Evolutionary conservation across 2,888 invertebrate species (phyloP), one percentile per base, ranked within the genome.

Genomic region (Vanessa cardui): DNA sequence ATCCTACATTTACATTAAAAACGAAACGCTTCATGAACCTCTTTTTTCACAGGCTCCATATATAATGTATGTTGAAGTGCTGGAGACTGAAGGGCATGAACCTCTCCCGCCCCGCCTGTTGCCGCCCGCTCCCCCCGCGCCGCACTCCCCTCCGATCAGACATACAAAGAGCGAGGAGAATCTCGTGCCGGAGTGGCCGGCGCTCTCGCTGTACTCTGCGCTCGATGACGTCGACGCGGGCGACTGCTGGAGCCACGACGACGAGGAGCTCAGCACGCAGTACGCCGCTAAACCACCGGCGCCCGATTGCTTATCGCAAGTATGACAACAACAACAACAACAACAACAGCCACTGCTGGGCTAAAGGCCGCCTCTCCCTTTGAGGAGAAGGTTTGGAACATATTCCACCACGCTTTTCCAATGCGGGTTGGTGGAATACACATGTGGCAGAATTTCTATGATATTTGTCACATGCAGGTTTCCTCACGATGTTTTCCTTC

Each of bases 151-250:
- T 0, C 95, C 96, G 6, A 94, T 99, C 76, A 93, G 99, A 74
- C 98, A 98, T 83, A 98, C 98, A 0, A 96, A 97, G 86, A 98
- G 98, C 59, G 99, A 98, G 86, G 99, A 99, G 90, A 98, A 98
- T 87, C 91, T 99, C 58, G 90, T 90, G 0, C 93, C 92, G 0
- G 94, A 88, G 82, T 95, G 91, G 94, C 94, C 90, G 75, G 93
- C 81, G 73, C 85, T 87, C 73, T 93, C 86, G 33, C 85, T 90
- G 1, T 92, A 92, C 77, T 85, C 87, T 1, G 84, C 85, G 0
- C 64, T 88, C 63, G 90, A 90, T 45, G 92, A 91, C 54, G 81
- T 70, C 0, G 92, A 91, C 58, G 83, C 90, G 39, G 96, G 94
- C 59, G 97, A 95, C 86, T 97, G 95, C 77, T 99, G 99, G 99